phyloP scores from a whole-genome alignment of 92 coral and sea anemone genomes.

The Epizoanthus scotinus region DNA sequence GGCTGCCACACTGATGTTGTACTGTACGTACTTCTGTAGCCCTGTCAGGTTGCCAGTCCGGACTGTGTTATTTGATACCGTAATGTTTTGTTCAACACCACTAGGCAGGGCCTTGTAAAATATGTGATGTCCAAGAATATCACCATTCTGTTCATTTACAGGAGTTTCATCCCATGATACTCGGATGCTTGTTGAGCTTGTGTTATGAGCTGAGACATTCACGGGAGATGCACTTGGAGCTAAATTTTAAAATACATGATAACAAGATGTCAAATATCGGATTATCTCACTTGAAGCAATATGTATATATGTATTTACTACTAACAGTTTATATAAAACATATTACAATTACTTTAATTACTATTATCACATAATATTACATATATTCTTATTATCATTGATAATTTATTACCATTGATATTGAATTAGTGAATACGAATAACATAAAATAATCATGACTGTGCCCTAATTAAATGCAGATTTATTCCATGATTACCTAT shows the following conservation, averaged over 20 bases:
- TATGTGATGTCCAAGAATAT: constrained; percentile 5
- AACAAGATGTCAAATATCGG: too few species aligned
- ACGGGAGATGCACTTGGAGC: background rate
- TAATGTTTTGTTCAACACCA: background rate
- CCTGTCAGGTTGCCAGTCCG: background rate
- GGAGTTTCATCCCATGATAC: constrained; percentile 8
- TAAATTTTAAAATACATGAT: background rate
- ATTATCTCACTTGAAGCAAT: too few species aligned
- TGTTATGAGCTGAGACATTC: constrained; percentile 17
- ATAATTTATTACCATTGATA: too few species aligned
- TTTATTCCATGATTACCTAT: too few species aligned
- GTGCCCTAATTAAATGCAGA: too few species aligned
- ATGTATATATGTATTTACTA: too few species aligned
- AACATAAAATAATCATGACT: too few species aligned
- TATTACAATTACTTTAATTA: too few species aligned
- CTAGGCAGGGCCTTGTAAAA: background rate
- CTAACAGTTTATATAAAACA: too few species aligned
- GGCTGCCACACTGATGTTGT: constrained; percentile 10
- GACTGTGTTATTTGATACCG: background rate
- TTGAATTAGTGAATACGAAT: too few species aligned
- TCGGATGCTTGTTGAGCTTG: constrained; percentile 6
- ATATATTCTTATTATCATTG: too few species aligned
- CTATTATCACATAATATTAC: too few species aligned
- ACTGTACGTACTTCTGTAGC: background rate
- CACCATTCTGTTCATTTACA: background rate